Evolutionary conservation across 1,140 invertebrate genomes (phyloP).

Genomic region (Gerris buenoi): DNA sequence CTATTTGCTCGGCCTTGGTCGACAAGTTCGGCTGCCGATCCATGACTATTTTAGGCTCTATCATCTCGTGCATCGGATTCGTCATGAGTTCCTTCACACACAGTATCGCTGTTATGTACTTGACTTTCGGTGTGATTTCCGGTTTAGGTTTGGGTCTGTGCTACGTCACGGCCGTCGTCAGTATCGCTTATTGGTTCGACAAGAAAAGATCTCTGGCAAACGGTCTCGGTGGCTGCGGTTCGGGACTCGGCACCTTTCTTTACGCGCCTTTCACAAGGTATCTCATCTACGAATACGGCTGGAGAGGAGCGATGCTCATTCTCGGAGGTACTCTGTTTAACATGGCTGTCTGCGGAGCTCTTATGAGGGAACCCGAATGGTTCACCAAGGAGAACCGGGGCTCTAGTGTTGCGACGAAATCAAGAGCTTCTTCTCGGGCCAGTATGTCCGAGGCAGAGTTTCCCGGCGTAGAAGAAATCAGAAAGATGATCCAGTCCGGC

Average conservation of each 20-base stretch:
- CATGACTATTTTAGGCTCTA: constrained; percentile 20
- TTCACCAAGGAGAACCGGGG: constrained; percentile 26
- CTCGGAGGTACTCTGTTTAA: constrained; percentile 71
- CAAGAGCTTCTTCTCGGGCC: constrained; percentile 22
- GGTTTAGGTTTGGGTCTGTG: constrained; percentile 72
- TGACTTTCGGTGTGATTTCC: constrained; percentile 74
- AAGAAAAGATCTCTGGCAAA: constrained; percentile 80
- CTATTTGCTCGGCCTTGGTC: constrained; percentile 69
- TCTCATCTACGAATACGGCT: constrained; percentile 61
- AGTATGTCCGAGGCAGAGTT: constrained; percentile 33
- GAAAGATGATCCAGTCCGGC: constrained; percentile 45
- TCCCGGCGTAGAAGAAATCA: constrained; percentile 39
- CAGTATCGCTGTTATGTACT: constrained; percentile 57
- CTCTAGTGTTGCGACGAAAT: constrained; percentile 30
- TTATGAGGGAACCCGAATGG: constrained; percentile 77
- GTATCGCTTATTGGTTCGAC: constrained; percentile 92
- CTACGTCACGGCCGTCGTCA: constrained; percentile 80
- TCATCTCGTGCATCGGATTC: constrained; percentile 64
- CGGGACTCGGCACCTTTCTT: constrained; percentile 69
- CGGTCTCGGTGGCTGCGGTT: constrained; percentile 79
- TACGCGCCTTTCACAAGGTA: constrained; percentile 66
- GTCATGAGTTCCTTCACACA: constrained; percentile 57
- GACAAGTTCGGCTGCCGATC: constrained; percentile 39
- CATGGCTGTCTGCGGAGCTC: constrained; percentile 70
- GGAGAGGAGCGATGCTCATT: constrained; percentile 71